Base-by-base conservation (phyloP, 2,113 vertebrate genomes). In the Centropus bengalensis region DNA sequence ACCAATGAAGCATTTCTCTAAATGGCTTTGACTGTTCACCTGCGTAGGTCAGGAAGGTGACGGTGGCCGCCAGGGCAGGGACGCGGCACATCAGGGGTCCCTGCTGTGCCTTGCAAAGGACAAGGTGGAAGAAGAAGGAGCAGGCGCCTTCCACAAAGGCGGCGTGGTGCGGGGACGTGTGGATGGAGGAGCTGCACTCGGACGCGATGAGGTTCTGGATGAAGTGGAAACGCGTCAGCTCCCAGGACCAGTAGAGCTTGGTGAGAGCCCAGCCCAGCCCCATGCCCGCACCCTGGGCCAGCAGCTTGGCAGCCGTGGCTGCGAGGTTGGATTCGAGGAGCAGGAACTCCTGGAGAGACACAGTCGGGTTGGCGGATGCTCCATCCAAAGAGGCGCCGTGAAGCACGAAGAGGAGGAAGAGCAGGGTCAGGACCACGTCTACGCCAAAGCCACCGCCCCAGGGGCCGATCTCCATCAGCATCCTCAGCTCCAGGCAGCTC, bases 201-300 rank as follows among this genome's bases (percentile, higher is more conserved):
- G 66, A 60, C 0, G 87, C 76, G 90, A 99, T 98, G 89, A 99
- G 93, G 91, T 97, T 98, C 91, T 99, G 99, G 71, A 99, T 98
- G 92, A 99, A 95, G 93, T 99, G 99, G 95, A 99, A 98, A 69
- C 99, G 98, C 0, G 98, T 98, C 91, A 99, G 97, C 98, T 99
- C 99, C 98, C 98, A 98, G 71, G 97, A 95, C 99, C 99, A 99
- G 97, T 98, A 99, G 69, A 95, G 91, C 8, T 30, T 85, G 3
- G 98, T 98, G 60, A 97, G 36, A 14, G 91, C 33, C 6, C 96
- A 60, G 6, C 97, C 99, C 0, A 62, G 19, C 49, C 97, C 97
- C 12, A 95, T 76, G 2, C 99, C 99, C 8, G 54, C 75, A 2
- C 85, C 97, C 95, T 99, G 99, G 33, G 96, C 98, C 9, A 68